Base-by-base conservation (phyloP, 92 coral and sea anemone species). In the Epizoanthus ramosus region DNA sequence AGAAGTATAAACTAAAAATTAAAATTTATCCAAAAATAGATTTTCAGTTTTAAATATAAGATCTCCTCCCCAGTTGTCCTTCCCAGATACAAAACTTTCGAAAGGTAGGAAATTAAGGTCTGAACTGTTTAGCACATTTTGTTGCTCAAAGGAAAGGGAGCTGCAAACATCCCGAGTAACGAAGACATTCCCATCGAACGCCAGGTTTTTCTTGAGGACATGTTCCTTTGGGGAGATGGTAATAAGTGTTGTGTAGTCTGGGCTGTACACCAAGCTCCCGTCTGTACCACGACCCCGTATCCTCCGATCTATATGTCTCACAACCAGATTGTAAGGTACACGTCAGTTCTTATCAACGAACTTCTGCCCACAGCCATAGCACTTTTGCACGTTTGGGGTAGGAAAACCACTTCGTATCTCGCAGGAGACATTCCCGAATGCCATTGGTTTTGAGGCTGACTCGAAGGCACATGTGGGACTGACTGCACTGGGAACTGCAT, bases 331-430 rank as follows among this genome's bases (percentile, higher is more conserved):
- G 85, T 80, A 13, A n/a, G 85, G 85, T 21, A 57, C 57, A 2
- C 57, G 70, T 18, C 76, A 56, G 39, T 80, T 37, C 60, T 66
- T 67, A 19, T 63, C 80, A n/a, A 80, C 80, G 56, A 82, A 82
- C 7, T 82, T 71, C 24, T 82, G 80, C 22, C 68, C 81, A 68
- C 86, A 82, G 6, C 81, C 81, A 82, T 82, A 82, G 61, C 83
- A 82, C 54, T 54, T 82, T 10, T 31, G 43, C 6, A 80, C 65
- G 19, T 53, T 64, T 33, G 52, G 22, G 85, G 85, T n/a, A 80
- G 43, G 37, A 67, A 35, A 18, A 80, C 77, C 60, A 80, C n/a
- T 19, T 80, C 75, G 71, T 80, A 80, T 3, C 37, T 50, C 24
- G 56, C 73, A 19, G 79, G 85, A 71, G 85, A 80, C 77, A 80